Percentiles rank a stretch among this genome's conserved stretches.
These are phyloP conservation scores for Leptarthrus brevirostris DNA, from an alignment of 2,888 invertebrate genomes.

Conservation along the genomic window DNA sequence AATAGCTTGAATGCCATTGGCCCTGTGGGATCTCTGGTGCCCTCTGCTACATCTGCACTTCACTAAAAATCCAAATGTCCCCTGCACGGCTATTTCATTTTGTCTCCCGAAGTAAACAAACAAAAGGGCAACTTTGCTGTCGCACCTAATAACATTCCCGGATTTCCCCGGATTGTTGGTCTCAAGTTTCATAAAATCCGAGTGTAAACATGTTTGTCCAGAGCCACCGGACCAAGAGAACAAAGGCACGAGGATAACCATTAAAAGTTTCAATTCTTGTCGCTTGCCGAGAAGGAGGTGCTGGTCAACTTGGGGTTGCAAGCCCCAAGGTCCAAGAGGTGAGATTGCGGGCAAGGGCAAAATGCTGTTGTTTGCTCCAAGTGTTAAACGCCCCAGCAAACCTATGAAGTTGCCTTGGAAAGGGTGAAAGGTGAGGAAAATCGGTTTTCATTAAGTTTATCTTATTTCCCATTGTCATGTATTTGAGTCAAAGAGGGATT, in stretches of 20 bases:
- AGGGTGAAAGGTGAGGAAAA: constrained; percentile 25
- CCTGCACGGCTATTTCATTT: too few species aligned
- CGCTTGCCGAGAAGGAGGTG: neutral
- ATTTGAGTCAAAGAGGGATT: neutral
- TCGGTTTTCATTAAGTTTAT: constrained; percentile 44
- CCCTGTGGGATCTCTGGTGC: too few species aligned
- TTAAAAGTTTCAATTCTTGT: constrained; percentile 34
- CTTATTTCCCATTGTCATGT: constrained; percentile 38
- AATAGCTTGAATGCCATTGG: too few species aligned
- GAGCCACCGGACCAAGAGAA: neutral
- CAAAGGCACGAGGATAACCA: constrained; percentile 25
- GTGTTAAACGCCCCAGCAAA: constrained; percentile 5
- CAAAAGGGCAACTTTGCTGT: neutral
- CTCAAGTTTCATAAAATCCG: constrained; percentile 31
- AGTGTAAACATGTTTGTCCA: constrained; percentile 33
- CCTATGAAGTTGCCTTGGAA: neutral
- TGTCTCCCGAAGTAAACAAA: too few species aligned
- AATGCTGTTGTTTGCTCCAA: constrained; percentile 14
- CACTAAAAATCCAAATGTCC: too few species aligned
- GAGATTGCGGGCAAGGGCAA: neutral
- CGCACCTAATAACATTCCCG: constrained; percentile 5
- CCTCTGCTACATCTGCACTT: too few species aligned
- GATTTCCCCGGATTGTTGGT: neutral
- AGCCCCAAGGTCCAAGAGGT: neutral
- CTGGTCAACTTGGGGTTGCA: constrained; percentile 7